Conservation (phyloP, 2,888 invertebrate species). For the Arctia plantaginis region DNA sequence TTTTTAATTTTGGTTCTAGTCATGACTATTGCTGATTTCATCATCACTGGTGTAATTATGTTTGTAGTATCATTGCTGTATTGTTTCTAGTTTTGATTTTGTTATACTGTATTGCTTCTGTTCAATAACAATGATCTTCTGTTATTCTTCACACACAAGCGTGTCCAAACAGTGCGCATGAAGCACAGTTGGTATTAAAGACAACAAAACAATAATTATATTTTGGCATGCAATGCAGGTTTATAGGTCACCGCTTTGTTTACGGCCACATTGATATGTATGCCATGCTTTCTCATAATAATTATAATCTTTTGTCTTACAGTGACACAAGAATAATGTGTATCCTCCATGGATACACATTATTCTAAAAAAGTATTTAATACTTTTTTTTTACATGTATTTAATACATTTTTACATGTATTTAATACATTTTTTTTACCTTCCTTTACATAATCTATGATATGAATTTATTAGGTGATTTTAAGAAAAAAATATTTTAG, state of each 20-base stretch:
- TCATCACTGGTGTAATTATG: background rate
- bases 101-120: conserved; percentile 8
- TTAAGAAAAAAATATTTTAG: background rate
- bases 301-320: conserved; percentile 1
- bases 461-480: background rate
- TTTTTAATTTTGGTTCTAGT: background rate
- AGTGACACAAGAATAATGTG: too few species aligned
- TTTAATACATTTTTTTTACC: too few species aligned
- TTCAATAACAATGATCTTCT: conserved; percentile 43
- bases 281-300: conserved; percentile 33
- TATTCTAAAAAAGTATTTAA: background rate
- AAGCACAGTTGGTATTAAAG: conserved; percentile 32
- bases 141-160: conserved; percentile 43
- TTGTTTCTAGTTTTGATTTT: conserved; percentile 10
- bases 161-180: conserved; percentile 17
- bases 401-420: background rate
- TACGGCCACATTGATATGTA: conserved; percentile 34
- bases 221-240: conserved; percentile 46
- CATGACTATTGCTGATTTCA: background rate
- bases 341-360: background rate
- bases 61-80: background rate
- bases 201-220: conserved; percentile 34
- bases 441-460: background rate
- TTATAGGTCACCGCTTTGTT: conserved; percentile 44
- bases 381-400: too few species aligned